Conservation (phyloP, 2,888 invertebrate species). For the Euplexia lucipara region DNA sequence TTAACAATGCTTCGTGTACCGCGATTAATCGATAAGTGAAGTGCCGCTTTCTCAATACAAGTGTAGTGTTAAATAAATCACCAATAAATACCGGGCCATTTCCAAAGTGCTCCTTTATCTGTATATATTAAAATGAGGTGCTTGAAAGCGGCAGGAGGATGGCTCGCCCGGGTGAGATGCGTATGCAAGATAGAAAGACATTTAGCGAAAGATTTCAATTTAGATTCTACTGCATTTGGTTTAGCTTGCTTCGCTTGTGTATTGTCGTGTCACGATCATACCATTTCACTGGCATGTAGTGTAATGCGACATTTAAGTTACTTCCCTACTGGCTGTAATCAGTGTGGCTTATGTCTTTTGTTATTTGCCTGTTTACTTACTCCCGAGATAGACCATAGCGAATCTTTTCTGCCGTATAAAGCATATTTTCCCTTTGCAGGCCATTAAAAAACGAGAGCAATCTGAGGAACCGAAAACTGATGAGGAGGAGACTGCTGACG, state of each 20-base stretch:
- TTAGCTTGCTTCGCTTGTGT: conserved; percentile 82
- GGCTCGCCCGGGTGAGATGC: conserved; percentile 89
- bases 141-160: conserved; percentile 89
- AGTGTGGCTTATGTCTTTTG: conserved; percentile 68
- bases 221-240: conserved; percentile 84
- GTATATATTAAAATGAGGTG: conserved; percentile 88
- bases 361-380: conserved; percentile 67
- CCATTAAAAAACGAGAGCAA: conserved; percentile 87
- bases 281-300: conserved; percentile 74
- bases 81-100: conserved; percentile 74
- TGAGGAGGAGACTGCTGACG: conserved; percentile 82
- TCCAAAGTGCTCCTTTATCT: conserved; percentile 77
- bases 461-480: conserved; percentile 86
- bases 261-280: conserved; percentile 78
- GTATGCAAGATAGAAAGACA: conserved; percentile 81
- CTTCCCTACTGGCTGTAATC: conserved; percentile 70
- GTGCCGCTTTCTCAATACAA: conserved; percentile 83
- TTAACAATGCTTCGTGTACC: conserved; percentile 84
- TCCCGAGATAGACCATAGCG: conserved; percentile 54
- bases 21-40: conserved; percentile 86
- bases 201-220: conserved; percentile 86
- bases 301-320: conserved; percentile 70
- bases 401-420: conserved; percentile 45
- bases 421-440: conserved; percentile 79
- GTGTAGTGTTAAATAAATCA: conserved; percentile 83